phyloP scores from a whole-genome alignment of 30 jellyfish, hydroid and myxozoan genomes.

The Haliclystus octoradiatus region DNA sequence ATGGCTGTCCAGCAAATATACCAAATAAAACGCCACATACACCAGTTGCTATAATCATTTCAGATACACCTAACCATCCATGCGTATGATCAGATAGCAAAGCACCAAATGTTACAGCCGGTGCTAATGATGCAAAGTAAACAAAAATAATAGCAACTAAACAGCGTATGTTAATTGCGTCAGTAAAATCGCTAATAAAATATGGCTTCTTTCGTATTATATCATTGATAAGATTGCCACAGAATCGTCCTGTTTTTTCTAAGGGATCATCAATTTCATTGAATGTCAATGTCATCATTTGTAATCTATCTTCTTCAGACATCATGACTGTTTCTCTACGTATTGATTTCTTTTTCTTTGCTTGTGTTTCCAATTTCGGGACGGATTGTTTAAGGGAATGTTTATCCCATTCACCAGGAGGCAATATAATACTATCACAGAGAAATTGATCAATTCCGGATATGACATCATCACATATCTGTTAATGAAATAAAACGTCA shows the following conservation, averaged over 20 bases:
- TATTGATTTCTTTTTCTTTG: not conserved
- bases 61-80: slow-evolving; percentile 60
- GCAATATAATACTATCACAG: slow-evolving; percentile 35
- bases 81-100: slow-evolving; percentile 50
- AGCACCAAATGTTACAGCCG: slow-evolving; percentile 78
- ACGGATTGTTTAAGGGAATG: slow-evolving; percentile 38
- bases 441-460: slow-evolving; percentile 61
- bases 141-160: slow-evolving; percentile 43
- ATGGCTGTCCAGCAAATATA: slow-evolving; percentile 73
- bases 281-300: not conserved
- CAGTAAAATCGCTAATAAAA: slow-evolving; percentile 45
- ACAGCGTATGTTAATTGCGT: slow-evolving; percentile 38
- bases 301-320: not conserved
- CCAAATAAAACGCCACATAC: slow-evolving; percentile 56
- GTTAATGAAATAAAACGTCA: too few species aligned
- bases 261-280: slow-evolving; percentile 29
- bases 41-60: slow-evolving; percentile 62
- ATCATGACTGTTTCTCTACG: slow-evolving; percentile 2
- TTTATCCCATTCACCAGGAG: slow-evolving; percentile 63
- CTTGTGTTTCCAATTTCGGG: slow-evolving; percentile 21
- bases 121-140: slow-evolving; percentile 71
- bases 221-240: slow-evolving; percentile 59
- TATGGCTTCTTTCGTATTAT: slow-evolving; percentile 43
- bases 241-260: slow-evolving; percentile 39
- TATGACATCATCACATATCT: slow-evolving; percentile 51